phyloP scores from a whole-genome alignment of 2,888 invertebrate species.

The Aphodius granarius region DNA sequence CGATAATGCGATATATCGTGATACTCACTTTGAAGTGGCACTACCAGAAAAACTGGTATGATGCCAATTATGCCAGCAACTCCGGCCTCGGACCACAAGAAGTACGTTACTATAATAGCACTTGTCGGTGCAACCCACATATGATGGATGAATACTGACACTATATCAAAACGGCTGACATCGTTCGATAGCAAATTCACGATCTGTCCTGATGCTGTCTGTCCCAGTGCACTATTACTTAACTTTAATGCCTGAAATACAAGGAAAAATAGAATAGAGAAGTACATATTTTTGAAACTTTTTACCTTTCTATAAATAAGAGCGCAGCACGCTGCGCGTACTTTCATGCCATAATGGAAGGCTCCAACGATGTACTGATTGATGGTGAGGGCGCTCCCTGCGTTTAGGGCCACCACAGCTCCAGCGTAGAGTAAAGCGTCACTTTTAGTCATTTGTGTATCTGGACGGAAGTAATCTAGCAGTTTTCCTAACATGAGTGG shows the following conservation, averaged over 20 bases:
- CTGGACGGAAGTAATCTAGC: slow-evolving; percentile 66
- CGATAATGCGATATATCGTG: neutral
- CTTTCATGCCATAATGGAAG: slow-evolving; percentile 78
- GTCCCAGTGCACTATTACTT: slow-evolving; percentile 69
- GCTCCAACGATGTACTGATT: slow-evolving; percentile 70
- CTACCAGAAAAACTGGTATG: slow-evolving; percentile 72
- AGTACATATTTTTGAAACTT: slow-evolving; percentile 12
- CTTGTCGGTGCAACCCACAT: slow-evolving; percentile 82
- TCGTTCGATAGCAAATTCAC: slow-evolving; percentile 94
- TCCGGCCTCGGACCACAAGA: slow-evolving; percentile 76
- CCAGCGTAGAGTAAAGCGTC: slow-evolving; percentile 67
- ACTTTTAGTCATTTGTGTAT: slow-evolving; percentile 54
- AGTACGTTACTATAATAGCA: slow-evolving; percentile 70
- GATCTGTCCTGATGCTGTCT: slow-evolving; percentile 85
- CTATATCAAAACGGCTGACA: slow-evolving; percentile 87
- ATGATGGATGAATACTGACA: slow-evolving; percentile 81
- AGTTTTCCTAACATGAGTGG: slow-evolving; percentile 68
- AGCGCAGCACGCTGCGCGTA: slow-evolving; percentile 80
- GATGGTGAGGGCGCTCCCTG: slow-evolving; percentile 61
- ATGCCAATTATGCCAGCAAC: slow-evolving; percentile 78
- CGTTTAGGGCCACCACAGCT: slow-evolving; percentile 59
- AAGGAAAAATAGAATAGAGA: neutral
- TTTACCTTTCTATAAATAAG: slow-evolving; percentile 83
- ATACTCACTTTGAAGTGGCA: slow-evolving; percentile 78
- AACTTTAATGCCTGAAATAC: slow-evolving; percentile 67